Conservation (phyloP, 2,113 vertebrate genomes). For the Odocoileus hemionus region DNA sequence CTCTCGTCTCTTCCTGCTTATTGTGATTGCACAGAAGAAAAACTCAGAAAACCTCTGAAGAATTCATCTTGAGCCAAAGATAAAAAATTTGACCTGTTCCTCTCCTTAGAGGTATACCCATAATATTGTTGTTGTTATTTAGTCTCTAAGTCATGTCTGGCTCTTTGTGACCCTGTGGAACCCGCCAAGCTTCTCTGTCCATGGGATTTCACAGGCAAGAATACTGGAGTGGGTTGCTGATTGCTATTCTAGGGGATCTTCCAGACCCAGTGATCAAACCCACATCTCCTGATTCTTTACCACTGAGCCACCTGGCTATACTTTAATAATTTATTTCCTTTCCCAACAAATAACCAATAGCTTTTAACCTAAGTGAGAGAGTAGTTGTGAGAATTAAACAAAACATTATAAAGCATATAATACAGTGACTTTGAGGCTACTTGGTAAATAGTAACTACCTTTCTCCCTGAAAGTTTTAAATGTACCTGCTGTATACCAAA, state of each 20-base stretch:
- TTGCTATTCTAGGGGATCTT: background rate
- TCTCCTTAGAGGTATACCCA: background rate
- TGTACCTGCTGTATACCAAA: background rate
- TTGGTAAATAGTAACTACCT: background rate
- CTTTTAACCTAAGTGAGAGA: background rate
- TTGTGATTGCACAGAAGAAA: conserved; percentile 27
- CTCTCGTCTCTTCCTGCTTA: background rate
- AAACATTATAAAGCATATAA: background rate
- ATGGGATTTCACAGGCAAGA: background rate
- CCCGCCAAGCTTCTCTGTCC: background rate
- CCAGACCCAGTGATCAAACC: background rate
- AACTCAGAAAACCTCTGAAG: background rate
- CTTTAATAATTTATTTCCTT: conserved; percentile 7
- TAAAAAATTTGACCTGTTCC: background rate
- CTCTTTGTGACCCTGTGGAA: background rate
- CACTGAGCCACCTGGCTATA: background rate
- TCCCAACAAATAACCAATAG: background rate
- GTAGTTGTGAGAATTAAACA: background rate
- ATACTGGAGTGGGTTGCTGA: background rate
- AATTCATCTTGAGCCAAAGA: background rate
- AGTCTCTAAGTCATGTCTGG: background rate
- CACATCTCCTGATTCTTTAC: background rate
- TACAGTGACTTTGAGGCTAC: background rate
- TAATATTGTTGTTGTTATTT: background rate
- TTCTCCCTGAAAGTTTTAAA: background rate